Conservation (phyloP, 2,888 invertebrate genomes). For the Tryphoninae sp. region DNA sequence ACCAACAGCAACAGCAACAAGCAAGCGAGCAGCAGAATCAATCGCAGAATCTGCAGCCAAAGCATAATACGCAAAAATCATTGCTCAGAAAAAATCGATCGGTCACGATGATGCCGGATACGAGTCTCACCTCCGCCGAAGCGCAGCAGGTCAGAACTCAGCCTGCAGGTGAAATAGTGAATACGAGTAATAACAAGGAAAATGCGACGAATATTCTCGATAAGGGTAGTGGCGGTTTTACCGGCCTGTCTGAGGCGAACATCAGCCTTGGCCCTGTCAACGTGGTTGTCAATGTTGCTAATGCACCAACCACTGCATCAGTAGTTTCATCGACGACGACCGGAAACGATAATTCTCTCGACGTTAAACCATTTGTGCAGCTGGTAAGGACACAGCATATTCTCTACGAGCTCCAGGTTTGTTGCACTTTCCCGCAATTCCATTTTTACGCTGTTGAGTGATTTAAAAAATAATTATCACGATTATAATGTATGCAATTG, state of each 20-base stretch:
- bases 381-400: slow-evolving; percentile 87
- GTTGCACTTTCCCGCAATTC: neutral
- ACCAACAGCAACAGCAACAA: slow-evolving; percentile 77
- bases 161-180: slow-evolving; percentile 76
- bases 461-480: slow-evolving; percentile 8
- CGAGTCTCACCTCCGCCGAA: slow-evolving; percentile 83
- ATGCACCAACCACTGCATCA: slow-evolving; percentile 50
- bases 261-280: slow-evolving; percentile 75
- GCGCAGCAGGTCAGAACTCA: slow-evolving; percentile 83
- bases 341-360: slow-evolving; percentile 73
- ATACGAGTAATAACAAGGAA: slow-evolving; percentile 80
- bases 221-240: slow-evolving; percentile 80
- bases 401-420: slow-evolving; percentile 84
- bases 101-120: slow-evolving; percentile 82
- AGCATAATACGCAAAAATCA: slow-evolving; percentile 81
- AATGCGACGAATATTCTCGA: slow-evolving; percentile 82
- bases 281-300: slow-evolving; percentile 55
- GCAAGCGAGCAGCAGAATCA: slow-evolving; percentile 75
- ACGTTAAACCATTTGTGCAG: slow-evolving; percentile 83
- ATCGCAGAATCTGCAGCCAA: slow-evolving; percentile 76
- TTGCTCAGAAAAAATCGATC: slow-evolving; percentile 83
- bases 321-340: slow-evolving; percentile 61
- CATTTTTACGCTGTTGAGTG: neutral
- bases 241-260: slow-evolving; percentile 76
- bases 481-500: too few species aligned